Evolutionary conservation across 2,113 vertebrate genomes (phyloP).

Genomic region (Mungos mungo): DNA sequence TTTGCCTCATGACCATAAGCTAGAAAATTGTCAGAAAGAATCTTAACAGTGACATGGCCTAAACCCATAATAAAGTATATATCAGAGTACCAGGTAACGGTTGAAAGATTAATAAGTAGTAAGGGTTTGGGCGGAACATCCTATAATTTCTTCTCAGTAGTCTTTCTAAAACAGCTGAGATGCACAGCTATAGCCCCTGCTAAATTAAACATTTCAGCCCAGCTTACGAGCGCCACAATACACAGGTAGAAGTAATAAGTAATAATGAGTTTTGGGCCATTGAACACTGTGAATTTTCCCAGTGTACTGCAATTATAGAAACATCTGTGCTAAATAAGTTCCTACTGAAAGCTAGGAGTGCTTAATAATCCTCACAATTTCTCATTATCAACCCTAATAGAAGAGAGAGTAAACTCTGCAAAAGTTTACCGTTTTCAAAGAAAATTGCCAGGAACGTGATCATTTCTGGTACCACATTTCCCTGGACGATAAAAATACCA

Average conservation of each 20-base stretch:
- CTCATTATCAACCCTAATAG: conserved; percentile 68
- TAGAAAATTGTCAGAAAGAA: background rate
- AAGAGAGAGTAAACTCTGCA: conserved; percentile 67
- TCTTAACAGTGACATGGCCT: background rate
- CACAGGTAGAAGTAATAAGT: conserved; percentile 82
- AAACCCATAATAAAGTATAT: background rate
- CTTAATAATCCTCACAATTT: conserved; percentile 71
- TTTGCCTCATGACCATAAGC: background rate
- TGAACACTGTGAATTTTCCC: conserved; percentile 75
- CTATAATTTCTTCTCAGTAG: conserved; percentile 46
- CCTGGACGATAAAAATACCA: conserved; percentile 71
- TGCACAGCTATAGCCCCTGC: conserved; percentile 50
- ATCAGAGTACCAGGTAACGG: background rate
- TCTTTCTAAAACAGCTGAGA: conserved; percentile 59
- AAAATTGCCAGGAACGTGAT: conserved; percentile 66
- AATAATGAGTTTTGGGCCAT: conserved; percentile 82
- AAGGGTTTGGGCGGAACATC: background rate
- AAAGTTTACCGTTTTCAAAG: conserved; percentile 78
- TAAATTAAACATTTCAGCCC: conserved; percentile 78
- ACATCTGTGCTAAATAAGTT: conserved; percentile 72
- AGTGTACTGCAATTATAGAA: conserved; percentile 74
- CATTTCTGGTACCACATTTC: conserved; percentile 67
- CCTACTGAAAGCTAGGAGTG: conserved; percentile 65
- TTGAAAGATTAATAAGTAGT: conserved; percentile 47
- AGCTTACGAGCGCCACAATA: conserved; percentile 67